Evolutionary conservation across 2,888 invertebrate genomes (phyloP).

Genomic region (Scrobipalpa costella): DNA sequence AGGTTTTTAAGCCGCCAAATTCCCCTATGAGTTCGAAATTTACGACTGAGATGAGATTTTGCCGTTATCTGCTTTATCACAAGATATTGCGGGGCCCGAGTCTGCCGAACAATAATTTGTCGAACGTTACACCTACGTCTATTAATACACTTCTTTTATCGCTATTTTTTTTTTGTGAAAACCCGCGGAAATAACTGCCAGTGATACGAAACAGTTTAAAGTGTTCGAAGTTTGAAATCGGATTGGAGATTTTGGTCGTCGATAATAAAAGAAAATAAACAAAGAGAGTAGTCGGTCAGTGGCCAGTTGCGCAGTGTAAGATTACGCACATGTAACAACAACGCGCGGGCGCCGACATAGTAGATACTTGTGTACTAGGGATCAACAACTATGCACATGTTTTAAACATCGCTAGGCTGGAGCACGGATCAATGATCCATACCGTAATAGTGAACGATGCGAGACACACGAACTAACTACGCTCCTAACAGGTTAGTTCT

Average conservation of each 20-base stretch:
- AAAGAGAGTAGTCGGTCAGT: conserved; percentile 11
- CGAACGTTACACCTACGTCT: conserved; percentile 34
- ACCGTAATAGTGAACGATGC: conserved; percentile 34
- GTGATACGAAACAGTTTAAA: neutral
- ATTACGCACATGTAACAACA: neutral
- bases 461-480: conserved; percentile 33
- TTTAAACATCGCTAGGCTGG: conserved; percentile 22
- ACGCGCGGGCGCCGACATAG: neutral
- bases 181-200: neutral
- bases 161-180: neutral
- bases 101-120: conserved; percentile 56
- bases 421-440: conserved; percentile 24
- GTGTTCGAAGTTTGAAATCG: conserved; percentile 8
- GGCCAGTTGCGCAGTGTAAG: conserved; percentile 11
- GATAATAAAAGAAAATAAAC: neutral
- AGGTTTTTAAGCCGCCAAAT: conserved; percentile 78
- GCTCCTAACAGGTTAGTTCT: conserved; percentile 16
- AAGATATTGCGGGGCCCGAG: conserved; percentile 61
- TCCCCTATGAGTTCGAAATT: conserved; percentile 73
- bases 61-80: conserved; percentile 75
- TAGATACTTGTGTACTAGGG: conserved; percentile 17
- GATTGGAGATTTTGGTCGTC: neutral
- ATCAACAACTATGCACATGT: conserved; percentile 24
- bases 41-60: conserved; percentile 74
- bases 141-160: conserved; percentile 9